A percentile compares a stretch with the other conserved stretches of the same genome.
phyloP scores from a whole-genome alignment of 2,797 vertebrate genomes.

The Prunella strophiata region DNA sequence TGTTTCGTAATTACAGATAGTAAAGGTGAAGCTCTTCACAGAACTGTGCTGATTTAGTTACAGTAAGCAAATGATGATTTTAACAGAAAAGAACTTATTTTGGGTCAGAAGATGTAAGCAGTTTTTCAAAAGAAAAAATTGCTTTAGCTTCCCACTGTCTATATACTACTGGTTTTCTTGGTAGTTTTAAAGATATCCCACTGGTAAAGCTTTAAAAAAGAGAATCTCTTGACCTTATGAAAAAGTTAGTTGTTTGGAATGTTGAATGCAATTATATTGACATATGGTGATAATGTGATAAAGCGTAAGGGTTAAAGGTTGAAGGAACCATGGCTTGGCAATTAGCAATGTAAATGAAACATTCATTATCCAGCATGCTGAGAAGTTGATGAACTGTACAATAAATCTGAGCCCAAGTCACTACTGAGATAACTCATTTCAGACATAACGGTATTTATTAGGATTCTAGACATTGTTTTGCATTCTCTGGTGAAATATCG shows the following conservation, averaged over 20 bases:
- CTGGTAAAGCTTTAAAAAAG: conserved; percentile 65
- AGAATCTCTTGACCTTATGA: conserved; percentile 55
- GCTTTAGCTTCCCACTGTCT: background rate
- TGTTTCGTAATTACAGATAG: background rate
- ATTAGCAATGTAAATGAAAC: conserved; percentile 95
- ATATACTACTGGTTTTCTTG: background rate
- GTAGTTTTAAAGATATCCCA: conserved; percentile 45
- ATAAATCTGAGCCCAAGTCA: conserved; percentile 93
- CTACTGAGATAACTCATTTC: conserved; percentile 88
- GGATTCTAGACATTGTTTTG: conserved; percentile 69
- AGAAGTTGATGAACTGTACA: conserved; percentile 99
- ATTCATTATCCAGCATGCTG: conserved; percentile 95
- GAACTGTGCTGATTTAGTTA: background rate
- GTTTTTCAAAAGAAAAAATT: background rate
- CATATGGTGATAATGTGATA: conserved; percentile 85
- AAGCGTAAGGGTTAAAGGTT: conserved; percentile 85
- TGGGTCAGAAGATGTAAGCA: background rate
- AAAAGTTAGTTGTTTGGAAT: conserved; percentile 78
- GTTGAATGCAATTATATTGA: conserved; percentile 84
- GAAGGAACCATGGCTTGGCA: conserved; percentile 83
- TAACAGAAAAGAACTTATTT: background rate
- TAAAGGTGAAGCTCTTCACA: background rate
- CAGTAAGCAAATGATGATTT: background rate
- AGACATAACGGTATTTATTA: conserved; percentile 83
- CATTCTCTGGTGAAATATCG: conserved; percentile 60